Conservation (phyloP, 1,140 invertebrate genomes). For the Drosophila nigrodunni region DNA sequence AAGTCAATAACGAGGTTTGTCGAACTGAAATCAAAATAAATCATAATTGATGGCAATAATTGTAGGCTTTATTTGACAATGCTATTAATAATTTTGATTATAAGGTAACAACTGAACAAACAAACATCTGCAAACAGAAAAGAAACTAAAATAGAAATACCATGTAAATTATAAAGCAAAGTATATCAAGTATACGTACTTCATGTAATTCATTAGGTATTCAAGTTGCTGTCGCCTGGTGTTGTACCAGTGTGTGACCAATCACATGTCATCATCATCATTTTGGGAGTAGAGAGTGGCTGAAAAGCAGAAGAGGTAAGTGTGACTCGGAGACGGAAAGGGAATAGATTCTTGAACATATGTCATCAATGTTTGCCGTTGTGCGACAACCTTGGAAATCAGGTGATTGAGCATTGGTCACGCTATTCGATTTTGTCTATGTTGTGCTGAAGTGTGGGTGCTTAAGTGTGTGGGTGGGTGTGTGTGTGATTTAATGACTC, state of each 20-base stretch:
- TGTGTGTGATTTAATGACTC: constrained; percentile 58
- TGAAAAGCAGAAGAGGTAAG: not conserved
- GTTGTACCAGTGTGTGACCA: constrained; percentile 16
- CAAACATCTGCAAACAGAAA: not conserved
- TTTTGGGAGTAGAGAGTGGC: not conserved
- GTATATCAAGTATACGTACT: not conserved
- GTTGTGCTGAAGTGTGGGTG: constrained; percentile 8
- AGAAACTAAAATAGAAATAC: not conserved
- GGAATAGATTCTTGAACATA: not conserved
- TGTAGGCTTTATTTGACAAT: not conserved
- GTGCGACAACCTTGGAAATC: constrained; percentile 17
- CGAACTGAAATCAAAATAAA: not conserved
- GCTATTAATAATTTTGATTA: constrained; percentile 4
- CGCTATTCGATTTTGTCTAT: constrained; percentile 42
- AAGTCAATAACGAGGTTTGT: not conserved
- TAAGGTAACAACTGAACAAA: not conserved
- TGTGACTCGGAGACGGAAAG: not conserved
- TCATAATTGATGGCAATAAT: constrained; percentile 2
- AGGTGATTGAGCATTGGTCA: constrained; percentile 60
- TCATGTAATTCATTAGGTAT: constrained; percentile 5
- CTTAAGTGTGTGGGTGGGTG: constrained; percentile 5
- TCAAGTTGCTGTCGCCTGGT: constrained; percentile 14
- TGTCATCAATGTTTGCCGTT: constrained; percentile 21
- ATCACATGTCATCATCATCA: constrained; percentile 23
- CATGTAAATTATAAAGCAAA: not conserved